phyloP scores from a whole-genome alignment of 2,888 invertebrate genomes.

The Neocrepidodera transversa region DNA sequence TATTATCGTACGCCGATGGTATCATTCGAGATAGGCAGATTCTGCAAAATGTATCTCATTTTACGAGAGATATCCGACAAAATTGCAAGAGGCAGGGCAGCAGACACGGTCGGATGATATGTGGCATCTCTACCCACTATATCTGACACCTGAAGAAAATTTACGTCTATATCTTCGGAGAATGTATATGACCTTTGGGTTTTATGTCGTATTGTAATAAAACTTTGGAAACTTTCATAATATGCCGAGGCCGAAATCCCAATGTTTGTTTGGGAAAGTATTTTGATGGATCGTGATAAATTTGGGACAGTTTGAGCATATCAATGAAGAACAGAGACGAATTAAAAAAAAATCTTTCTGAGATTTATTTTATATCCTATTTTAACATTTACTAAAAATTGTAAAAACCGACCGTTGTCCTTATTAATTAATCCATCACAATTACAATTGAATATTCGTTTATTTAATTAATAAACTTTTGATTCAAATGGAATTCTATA shows the following conservation, averaged over 20 bases:
- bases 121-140: slow-evolving; percentile 35
- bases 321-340: neutral
- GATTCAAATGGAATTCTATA: too few relatives aligned
- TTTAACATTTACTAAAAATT: too few relatives aligned
- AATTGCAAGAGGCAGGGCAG: slow-evolving; percentile 36
- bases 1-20: neutral
- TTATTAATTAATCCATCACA: too few relatives aligned
- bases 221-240: slow-evolving; percentile 29
- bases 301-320: slow-evolving; percentile 6
- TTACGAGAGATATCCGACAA: slow-evolving; percentile 33
- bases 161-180: slow-evolving; percentile 37
- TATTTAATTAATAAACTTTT: too few relatives aligned
- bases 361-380: too few relatives aligned
- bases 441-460: too few relatives aligned
- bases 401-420: too few relatives aligned
- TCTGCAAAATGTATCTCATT: slow-evolving; percentile 35
- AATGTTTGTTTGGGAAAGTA: slow-evolving; percentile 9
- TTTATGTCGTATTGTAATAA: slow-evolving; percentile 40
- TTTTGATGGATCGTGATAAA: slow-evolving; percentile 7
- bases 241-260: slow-evolving; percentile 8
- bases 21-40: slow-evolving; percentile 3
- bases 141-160: slow-evolving; percentile 43
- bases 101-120: slow-evolving; percentile 31
- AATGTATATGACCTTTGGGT: slow-evolving; percentile 38
- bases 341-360: too few relatives aligned